Base-by-base conservation (phyloP, 2,797 vertebrate species). In the Nothura maculosa region DNA sequence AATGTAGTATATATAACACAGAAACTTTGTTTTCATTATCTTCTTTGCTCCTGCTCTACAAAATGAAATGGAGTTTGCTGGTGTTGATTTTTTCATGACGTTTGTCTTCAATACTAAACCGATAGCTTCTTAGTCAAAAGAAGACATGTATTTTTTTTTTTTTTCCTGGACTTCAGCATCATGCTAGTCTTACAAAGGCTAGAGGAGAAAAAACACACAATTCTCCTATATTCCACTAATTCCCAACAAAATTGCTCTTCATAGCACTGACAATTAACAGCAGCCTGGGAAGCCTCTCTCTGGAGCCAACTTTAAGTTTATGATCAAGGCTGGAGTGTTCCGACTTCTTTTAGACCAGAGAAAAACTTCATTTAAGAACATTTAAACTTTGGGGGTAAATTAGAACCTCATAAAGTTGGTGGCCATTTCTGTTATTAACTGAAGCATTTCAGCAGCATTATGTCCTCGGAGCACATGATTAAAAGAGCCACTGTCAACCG, bases 71-170 rank as follows among this genome's bases (percentile, higher is more conserved):
- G 14, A 48, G 8, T 27, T 57, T 8, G 17, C 34, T 6, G 12
- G 9, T 1, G 1, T 0, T 34, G 28, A 50, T 61, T 80, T 78
- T n/a, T 45, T 30, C 13, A 19, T 5, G 2, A 27, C 12, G 18
- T 52, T n/a, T 21, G 32, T 28, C 45, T 50, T 68, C 28, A 67
- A 38, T 30, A 17, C 18, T n/a, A 42, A 79, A 19, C 22, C 6
- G 24, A 1, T 14, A 27, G 9, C 8, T 76, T 58, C 30, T 17
- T 61, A 2, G 0, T 9, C 50, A 68, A 47, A 40, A 3, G 1
- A 28, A 42, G 17, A 24, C 10, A 24, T 54, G 14, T 15, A 34
- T 25, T 16, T 75, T 63, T 38, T 30, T 48, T 42, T 16, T 75
- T 63, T 38, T 30, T 48, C 38, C 45, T 11, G 16, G 20, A 2